Percentiles rank a stretch among this genome's conserved stretches.
Evolutionary conservation across 2,113 vertebrate species (phyloP).

Genomic region (Theristicus caerulescens): DNA sequence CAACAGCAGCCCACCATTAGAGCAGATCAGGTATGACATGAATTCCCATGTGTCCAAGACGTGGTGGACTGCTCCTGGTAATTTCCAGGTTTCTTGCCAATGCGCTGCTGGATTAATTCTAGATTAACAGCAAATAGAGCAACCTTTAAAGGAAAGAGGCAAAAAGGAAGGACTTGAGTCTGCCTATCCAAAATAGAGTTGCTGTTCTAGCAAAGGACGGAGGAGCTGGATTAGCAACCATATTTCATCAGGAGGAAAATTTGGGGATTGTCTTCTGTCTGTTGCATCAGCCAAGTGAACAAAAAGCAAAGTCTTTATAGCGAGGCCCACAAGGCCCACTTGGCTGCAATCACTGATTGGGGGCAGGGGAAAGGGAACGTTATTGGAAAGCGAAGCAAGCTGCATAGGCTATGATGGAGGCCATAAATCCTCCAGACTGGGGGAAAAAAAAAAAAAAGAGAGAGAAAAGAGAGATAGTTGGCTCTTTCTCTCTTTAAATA

Average conservation of each 20-base stretch:
- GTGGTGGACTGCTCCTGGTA: neutral
- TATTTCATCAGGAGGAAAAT: neutral
- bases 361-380: neutral
- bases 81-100: neutral
- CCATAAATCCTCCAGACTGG: neutral
- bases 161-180: neutral
- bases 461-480: neutral
- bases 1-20: neutral
- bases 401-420: neutral
- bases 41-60: neutral
- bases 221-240: neutral
- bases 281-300: neutral
- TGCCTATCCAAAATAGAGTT: neutral
- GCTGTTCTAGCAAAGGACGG: neutral
- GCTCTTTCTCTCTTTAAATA: neutral
- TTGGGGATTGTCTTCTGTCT: neutral
- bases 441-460: too few relatives aligned
- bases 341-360: neutral
- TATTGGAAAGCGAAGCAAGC: neutral
- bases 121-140: neutral
- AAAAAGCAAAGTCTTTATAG: neutral
- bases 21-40: neutral
- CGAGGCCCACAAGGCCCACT: neutral
- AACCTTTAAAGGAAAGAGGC: neutral
- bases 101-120: neutral